Conservation (phyloP, 2,888 invertebrate species). For the Cheiracanthium punctorium region DNA sequence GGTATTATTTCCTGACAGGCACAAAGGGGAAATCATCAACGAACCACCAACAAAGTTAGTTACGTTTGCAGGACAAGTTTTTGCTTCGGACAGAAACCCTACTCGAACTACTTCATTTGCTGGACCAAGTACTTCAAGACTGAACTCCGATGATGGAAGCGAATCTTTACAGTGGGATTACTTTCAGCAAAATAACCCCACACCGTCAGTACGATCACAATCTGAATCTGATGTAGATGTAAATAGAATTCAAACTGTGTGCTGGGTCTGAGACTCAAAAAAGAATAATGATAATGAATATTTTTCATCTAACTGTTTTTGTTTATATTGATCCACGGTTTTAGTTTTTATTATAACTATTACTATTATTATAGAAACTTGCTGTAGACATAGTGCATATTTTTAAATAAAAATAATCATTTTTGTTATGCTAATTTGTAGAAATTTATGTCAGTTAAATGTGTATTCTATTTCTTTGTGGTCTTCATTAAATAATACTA, state of each 20-base stretch:
- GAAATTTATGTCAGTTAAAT: too few species aligned
- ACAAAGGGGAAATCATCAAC: slow-evolving; percentile 35
- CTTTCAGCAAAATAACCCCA: neutral
- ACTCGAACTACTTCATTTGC: neutral
- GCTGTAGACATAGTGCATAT: neutral
- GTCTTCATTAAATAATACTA: too few species aligned
- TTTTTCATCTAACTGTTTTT: neutral
- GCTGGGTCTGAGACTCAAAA: slow-evolving; percentile 27
- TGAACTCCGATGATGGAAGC: neutral
- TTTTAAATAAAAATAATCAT: neutral
- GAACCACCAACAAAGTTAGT: slow-evolving; percentile 31
- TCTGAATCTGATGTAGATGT: neutral
- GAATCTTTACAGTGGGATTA: slow-evolving; percentile 50
- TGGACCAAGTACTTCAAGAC: neutral
- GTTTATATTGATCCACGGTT: neutral
- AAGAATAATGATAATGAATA: neutral
- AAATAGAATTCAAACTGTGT: slow-evolving; percentile 12
- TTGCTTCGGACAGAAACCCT: neutral
- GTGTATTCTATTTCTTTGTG: too few species aligned
- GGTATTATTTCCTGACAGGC: slow-evolving; percentile 21
- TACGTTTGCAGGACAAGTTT: slow-evolving; percentile 36
- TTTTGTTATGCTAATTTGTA: slow-evolving; percentile 13
- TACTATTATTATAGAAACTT: neutral
- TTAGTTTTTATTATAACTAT: neutral
- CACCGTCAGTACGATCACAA: slow-evolving; percentile 15